A percentile compares a stretch with the other conserved stretches of the same genome.
Evolutionary conservation across 2,113 vertebrate species (phyloP).

Genomic region (Athene cunicularia): DNA sequence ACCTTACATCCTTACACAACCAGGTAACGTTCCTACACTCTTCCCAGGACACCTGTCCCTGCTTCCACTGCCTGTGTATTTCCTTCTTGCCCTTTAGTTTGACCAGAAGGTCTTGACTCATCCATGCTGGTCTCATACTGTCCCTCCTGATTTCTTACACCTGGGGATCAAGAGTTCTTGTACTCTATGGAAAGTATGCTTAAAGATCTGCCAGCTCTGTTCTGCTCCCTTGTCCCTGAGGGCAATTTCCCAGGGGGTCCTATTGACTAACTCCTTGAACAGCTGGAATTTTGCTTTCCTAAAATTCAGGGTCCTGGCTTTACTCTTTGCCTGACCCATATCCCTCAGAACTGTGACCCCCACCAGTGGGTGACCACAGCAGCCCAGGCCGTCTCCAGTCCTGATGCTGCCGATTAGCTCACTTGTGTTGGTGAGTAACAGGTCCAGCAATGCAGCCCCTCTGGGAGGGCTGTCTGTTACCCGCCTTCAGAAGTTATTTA

Average conservation of each 20-base stretch:
- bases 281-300: neutral
- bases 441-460: neutral
- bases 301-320: neutral
- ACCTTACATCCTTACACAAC: neutral
- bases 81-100: neutral
- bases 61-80: neutral
- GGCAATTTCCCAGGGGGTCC: neutral
- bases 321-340: neutral
- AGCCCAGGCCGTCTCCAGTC: neutral
- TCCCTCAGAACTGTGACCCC: neutral
- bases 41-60: neutral
- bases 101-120: neutral
- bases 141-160: neutral
- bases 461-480: neutral
- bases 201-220: neutral
- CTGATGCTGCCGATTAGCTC: rapidly evolving
- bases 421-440: neutral
- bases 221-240: neutral
- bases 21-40: neutral
- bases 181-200: neutral
- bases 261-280: neutral
- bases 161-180: neutral
- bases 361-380: neutral
- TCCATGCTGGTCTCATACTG: neutral
- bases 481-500: neutral